Percentiles rank a stretch among this genome's conserved stretches.
These are phyloP conservation scores for Picathartes gymnocephalus DNA, from an alignment of 2,113 vertebrate species.

Conservation along the genomic window DNA sequence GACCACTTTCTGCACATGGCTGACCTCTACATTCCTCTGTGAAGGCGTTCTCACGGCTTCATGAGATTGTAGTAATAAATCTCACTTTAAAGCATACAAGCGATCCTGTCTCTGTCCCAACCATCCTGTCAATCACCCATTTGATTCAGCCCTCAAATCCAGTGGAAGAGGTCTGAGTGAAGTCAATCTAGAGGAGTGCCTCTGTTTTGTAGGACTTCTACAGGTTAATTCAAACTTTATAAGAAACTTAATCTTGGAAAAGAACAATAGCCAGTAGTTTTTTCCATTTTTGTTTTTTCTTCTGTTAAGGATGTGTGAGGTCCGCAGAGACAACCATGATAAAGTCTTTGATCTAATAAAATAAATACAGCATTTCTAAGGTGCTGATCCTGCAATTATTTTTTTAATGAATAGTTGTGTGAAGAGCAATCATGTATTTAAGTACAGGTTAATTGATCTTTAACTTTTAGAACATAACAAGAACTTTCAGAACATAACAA, in stretches of 20 bases:
- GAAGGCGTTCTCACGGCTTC: too few relatives aligned
- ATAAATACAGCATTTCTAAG: not conserved
- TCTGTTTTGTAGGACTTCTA: not conserved
- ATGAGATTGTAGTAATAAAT: too few relatives aligned
- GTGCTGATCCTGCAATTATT: constrained; percentile 2
- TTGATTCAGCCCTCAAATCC: not conserved
- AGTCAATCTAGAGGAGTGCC: not conserved
- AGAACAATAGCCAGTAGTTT: not conserved
- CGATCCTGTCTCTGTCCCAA: too few relatives aligned
- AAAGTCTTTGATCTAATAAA: constrained; percentile 51
- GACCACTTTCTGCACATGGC: too few relatives aligned
- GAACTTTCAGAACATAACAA: not conserved
- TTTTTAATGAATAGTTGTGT: not conserved
- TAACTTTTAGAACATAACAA: not conserved
- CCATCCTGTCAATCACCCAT: too few relatives aligned
- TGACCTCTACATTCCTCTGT: too few relatives aligned
- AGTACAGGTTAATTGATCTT: not conserved
- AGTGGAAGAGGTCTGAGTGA: not conserved
- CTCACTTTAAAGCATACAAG: too few relatives aligned
- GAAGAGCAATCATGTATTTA: not conserved
- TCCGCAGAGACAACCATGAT: not conserved
- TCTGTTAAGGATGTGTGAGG: not conserved
- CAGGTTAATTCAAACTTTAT: not conserved
- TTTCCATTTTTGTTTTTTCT: not conserved
- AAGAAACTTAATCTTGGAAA: not conserved